Evolutionary conservation across 2,888 invertebrate genomes (phyloP), one percentile per base, ranked within the genome.

Genomic region (Pristionchus maxplancki): DNA sequence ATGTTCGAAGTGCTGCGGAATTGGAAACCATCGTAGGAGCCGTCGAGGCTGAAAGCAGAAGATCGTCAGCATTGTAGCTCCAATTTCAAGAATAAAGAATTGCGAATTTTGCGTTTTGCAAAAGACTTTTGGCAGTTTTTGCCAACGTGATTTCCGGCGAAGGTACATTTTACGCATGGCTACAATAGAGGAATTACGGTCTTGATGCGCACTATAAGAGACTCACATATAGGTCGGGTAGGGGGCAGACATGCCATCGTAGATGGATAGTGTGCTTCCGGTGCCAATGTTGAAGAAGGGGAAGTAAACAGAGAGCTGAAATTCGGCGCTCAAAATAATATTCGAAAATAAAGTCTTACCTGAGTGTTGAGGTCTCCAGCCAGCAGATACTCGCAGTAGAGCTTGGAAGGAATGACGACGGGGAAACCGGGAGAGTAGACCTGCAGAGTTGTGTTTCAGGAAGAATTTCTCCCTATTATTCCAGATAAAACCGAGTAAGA

Each of bases 361-460:
- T 44, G 44, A 20, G 82, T 53, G 50, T 50, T 44, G 53, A 83
- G 28, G 20, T 53, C 53, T 1, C 53, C 82, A 2, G 82, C 82
- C 20, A 83, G 82, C 17, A 83, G 50, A 34, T 83, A 83, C 24
- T 83, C 82, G 13, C 82, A 83, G 53, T 83, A 44, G 34, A 50
- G 50, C 37, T 53, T 53, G n/a, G 20, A 31, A 20, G 82, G 82
- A 31, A 83, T 50, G 34, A 53, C 8, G 9, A 53, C 50, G 28
- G 82, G 82, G 82, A 83, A 83, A 17, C 82, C 82, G 53, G 82
- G 82, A 5, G 82, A 83, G 82, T 83, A 83, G 31, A 83, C 82
- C 82, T 83, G 53, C 0, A 83, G 31, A 28, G n/a, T n/a, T 44
- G 15, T 6, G 6, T 44, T 9, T 9, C 11, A 44, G 44, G 11